Base-by-base conservation (phyloP, 2,797 vertebrate species). In the Anomalospiza imberbis region DNA sequence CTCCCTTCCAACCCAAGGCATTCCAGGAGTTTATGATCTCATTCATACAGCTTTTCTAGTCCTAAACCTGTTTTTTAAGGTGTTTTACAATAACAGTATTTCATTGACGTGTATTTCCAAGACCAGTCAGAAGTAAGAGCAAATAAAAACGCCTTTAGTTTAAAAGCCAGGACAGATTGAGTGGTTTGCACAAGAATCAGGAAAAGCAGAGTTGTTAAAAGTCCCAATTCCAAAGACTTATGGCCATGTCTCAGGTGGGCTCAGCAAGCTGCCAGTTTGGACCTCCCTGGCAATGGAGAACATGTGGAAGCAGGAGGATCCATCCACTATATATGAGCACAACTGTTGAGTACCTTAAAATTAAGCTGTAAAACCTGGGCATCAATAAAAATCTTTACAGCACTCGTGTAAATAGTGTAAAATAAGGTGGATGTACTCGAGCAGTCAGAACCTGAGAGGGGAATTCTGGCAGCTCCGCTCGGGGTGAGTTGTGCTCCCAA, bases 91-190 rank as follows among this genome's bases (percentile, higher is more conserved):
- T 66, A 86, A 53, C 40, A 38, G 16, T 84, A 71, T 86, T 93
- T 91, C 71, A 67, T 7, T 45, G 71, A 63, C 11, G 8, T 38
- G 1, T 58, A 85, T 91, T 94, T 96, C 89, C 50, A 77, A 83
- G 89, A 88, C 74, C 73, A 94, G 85, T 61, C 92, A 88, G 82
- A 94, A 90, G 60, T 48, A 85, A 61, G 60, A 79, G 83, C 80
- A 90, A 91, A 94, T 96, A 90, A 97, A 96, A 91, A 74, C 2
- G 19, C 90, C 91, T 85, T 88, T 40, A 26, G 51, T 75, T 91
- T 90, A 85, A 93, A 93, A 67, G 76, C 70, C 42, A 47, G 88
- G 94, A 87, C 86, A 83, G 79, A 71, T 51, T 61, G 89, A 91
- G 78, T 50, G 58, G 84, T 82, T 96, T 97, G 90, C 81, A 86